Evolutionary conservation across 2,888 invertebrate genomes (phyloP).

Genomic region (Drosophila flavopinicola): DNA sequence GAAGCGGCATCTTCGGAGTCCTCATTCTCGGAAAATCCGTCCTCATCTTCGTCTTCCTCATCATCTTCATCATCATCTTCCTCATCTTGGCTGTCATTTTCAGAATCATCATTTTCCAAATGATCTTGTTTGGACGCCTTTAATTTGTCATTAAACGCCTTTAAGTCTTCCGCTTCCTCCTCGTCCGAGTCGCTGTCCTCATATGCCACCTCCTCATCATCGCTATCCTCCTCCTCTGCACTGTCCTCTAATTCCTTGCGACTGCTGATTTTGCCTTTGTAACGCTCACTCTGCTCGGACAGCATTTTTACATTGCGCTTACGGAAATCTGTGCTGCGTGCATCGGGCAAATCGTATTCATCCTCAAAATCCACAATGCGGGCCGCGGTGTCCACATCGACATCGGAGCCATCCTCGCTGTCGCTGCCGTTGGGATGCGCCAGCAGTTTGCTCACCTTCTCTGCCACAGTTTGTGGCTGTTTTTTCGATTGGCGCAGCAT

Average conservation of each 20-base stretch:
- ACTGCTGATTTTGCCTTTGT: conserved; percentile 89
- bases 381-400: conserved; percentile 86
- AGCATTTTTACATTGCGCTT: conserved; percentile 88
- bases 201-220: conserved; percentile 23
- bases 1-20: conserved; percentile 39
- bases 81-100: conserved; percentile 33
- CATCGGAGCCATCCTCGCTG: conserved; percentile 84
- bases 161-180: conserved; percentile 46
- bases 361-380: conserved; percentile 85
- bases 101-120: conserved; percentile 36
- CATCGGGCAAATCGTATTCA: conserved; percentile 81
- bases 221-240: conserved; percentile 55
- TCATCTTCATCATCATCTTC: conserved; percentile 55
- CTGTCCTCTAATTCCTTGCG: conserved; percentile 85
- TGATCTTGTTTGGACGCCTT: conserved; percentile 18
- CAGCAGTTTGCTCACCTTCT: conserved; percentile 88
- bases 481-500: conserved; percentile 63
- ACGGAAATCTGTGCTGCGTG: conserved; percentile 87
- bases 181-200: conserved; percentile 71
- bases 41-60: conserved; percentile 59
- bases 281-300: conserved; percentile 89
- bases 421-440: conserved; percentile 87
- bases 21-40: conserved; percentile 55
- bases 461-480: conserved; percentile 84
- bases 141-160: conserved; percentile 44